Evolutionary conservation across 2,888 invertebrate genomes (phyloP), one percentile per base, ranked within the genome.

Genomic region (Ichneumoninae sp.): DNA sequence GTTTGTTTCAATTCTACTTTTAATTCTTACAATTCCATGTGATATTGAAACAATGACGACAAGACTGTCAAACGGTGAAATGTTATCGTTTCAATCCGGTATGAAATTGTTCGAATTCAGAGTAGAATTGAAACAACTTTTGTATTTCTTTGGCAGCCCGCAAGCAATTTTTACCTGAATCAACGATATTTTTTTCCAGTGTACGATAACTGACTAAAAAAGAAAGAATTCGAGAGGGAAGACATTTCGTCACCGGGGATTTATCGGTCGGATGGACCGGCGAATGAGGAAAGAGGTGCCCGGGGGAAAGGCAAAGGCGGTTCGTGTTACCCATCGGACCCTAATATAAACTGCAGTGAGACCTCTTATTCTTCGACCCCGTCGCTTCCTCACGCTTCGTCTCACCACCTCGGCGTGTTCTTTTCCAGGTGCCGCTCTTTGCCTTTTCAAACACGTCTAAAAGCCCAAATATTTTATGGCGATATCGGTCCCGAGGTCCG

Each of bases 401-500:
- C 57, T 68, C 16, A 60, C 54, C 71, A 60, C 10, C 47, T 36
- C n/a, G 52, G 13, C 54, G 16, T 5, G 57, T 57, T 82, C 78
- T 52, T 57, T 65, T 82, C 66, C 75, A 79, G 40, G 57, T 30
- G 77, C 65, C 66, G 79, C 75, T 84, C 82, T 79, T 72, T 76
- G 82, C 84, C 84, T 84, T 82, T 72, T 80, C 86, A 86, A 84
- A 83, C 75, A 83, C 80, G 65, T 40, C 90, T 92, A 91, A 92
- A 93, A 93, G 92, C 87, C 89, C 91, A 93, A 93, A 93, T 93
- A 93, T 93, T 93, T 92, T 91, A 91, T 84, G 88, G 86, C 85
- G 88, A 89, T 89, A 88, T 79, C 89, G 72, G 71, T 10, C 57
- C 52, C 50, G 70, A 74, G 66, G 74, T 69, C 78, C 52, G 8